Conservation (phyloP, 2,113 vertebrate genomes). For the Patagioenas fasciata region DNA sequence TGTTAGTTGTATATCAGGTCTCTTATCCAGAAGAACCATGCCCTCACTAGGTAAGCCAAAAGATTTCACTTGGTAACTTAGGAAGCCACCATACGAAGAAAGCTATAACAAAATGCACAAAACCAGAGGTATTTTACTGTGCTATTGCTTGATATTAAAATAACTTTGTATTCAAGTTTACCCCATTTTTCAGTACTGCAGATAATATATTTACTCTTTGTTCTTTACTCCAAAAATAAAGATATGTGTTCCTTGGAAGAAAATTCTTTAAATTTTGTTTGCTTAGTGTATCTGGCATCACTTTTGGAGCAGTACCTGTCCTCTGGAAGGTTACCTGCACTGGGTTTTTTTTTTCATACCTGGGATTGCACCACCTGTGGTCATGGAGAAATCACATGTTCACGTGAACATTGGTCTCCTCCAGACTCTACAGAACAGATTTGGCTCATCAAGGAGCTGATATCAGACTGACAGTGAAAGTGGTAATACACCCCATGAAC, state of each 20-base stretch:
- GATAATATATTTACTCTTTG: neutral
- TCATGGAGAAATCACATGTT: neutral
- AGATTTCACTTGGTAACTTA: slow-evolving; percentile 91
- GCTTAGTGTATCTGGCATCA: neutral
- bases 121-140: neutral
- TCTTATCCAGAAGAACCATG: slow-evolving; percentile 84
- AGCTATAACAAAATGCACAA: slow-evolving; percentile 75
- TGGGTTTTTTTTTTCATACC: neutral
- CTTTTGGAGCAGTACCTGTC: neutral
- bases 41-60: slow-evolving; percentile 92
- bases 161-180: neutral
- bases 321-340: neutral
- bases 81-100: slow-evolving; percentile 91
- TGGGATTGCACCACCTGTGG: neutral
- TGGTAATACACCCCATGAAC: neutral
- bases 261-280: neutral
- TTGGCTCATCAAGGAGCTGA: neutral
- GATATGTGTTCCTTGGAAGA: neutral
- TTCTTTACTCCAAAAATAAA: neutral
- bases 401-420: neutral
- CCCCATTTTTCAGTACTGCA: neutral
- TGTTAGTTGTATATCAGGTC: slow-evolving; percentile 82
- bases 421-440: neutral
- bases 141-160: neutral
- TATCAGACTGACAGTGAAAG: neutral